Evolutionary conservation across 2,888 invertebrate genomes (phyloP).

Genomic region (Eupsilia transversa): DNA sequence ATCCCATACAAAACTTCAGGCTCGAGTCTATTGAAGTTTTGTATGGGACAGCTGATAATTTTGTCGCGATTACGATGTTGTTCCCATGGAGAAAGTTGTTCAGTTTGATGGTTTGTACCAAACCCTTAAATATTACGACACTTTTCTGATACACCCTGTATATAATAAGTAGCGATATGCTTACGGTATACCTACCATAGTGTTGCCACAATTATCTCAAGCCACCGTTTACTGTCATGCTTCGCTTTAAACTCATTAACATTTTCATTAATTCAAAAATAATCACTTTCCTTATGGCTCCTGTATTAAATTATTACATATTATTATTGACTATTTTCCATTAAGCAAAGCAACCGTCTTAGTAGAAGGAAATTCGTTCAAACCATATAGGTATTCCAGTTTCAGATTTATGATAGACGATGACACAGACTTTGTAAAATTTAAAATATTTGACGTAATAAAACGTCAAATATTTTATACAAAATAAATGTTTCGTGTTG

Average conservation of each 20-base stretch:
- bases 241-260: constrained; percentile 61
- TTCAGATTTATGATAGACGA: not conserved
- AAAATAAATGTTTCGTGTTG: too few species aligned
- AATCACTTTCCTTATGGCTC: constrained; percentile 82
- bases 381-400: not conserved
- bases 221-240: constrained; percentile 20
- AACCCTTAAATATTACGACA: too few species aligned
- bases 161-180: constrained; percentile 6
- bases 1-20: too few species aligned
- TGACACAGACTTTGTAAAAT: not conserved
- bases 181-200: not conserved
- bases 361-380: not conserved
- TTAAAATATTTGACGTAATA: too few species aligned
- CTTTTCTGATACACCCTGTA: too few species aligned
- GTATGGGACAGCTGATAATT: too few species aligned
- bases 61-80: too few species aligned
- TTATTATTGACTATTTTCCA: constrained; percentile 1
- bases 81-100: too few species aligned
- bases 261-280: constrained; percentile 66
- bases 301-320: constrained; percentile 17
- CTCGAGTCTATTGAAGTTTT: too few species aligned
- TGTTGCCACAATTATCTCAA: not conserved
- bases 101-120: too few species aligned
- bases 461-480: too few species aligned
- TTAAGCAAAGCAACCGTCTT: not conserved